These are phyloP conservation scores for Athene noctua DNA, from an alignment of 2,113 vertebrate species.

Conservation along the genomic window DNA sequence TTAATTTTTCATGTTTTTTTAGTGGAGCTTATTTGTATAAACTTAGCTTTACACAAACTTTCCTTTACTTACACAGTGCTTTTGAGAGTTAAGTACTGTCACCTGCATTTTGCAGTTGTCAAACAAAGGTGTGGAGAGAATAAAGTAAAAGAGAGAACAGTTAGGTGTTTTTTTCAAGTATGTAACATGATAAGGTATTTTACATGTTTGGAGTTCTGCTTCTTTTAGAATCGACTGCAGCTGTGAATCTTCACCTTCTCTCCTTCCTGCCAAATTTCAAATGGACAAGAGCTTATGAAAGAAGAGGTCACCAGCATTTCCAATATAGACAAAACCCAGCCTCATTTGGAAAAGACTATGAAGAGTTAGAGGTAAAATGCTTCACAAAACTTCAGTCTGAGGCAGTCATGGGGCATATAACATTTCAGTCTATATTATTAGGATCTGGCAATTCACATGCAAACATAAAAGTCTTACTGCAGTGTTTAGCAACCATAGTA, in stretches of 20 bases:
- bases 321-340: background rate
- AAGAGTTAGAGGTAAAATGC: background rate
- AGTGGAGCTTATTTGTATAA: background rate
- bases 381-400: background rate
- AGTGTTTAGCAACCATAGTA: slow-evolving; percentile 48
- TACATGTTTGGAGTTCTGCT: background rate
- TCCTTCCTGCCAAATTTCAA: slow-evolving; percentile 37
- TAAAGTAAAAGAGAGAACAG: background rate
- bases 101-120: background rate
- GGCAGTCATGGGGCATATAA: background rate
- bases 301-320: background rate
- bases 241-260: slow-evolving; percentile 5
- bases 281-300: background rate
- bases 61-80: background rate
- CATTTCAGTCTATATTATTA: background rate
- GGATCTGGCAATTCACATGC: background rate
- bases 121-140: background rate
- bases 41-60: background rate
- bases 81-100: background rate
- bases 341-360: background rate
- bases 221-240: background rate
- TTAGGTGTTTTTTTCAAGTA: background rate
- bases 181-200: background rate
- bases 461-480: slow-evolving; percentile 18
- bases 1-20: background rate